Base-by-base conservation (phyloP, 1,140 invertebrate species). In the Oscheius sp. region DNA sequence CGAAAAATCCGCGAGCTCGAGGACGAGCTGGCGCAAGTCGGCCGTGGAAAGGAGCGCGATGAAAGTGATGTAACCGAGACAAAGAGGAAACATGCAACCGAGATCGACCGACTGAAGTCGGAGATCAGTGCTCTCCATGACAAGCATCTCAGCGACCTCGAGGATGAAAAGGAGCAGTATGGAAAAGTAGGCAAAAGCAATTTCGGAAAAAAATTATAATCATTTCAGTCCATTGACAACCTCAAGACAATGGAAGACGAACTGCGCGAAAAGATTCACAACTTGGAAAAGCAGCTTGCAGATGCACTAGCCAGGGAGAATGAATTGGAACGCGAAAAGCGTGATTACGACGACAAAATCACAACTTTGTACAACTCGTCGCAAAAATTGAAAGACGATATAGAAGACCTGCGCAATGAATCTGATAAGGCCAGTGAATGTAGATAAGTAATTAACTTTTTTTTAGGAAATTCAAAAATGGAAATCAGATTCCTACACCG, bases 391-490 rank as follows among this genome's bases (percentile, higher is more conserved):
- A 70, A 74, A 23, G 82, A 83, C 58, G 82, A 84, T 66, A 63
- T 82, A 55, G 81, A 83, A 61, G 82, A 83, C 36, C 55, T 74
- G 23, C 71, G 79, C 31, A 84, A 38, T 31, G 79, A 82, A 32
- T 45, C 81, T 18, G 82, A 83, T 31, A 84, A 84, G 66, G 62
- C 45, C 10, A 68, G 29, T n/a, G 62, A 36, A 45, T 32, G 31
- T 35, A 73, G 18, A 49, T 36, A 26, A 29, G 23, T 7, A 68
- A n/a, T 1, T 63, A 2, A 23, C 31, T 29, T 36, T 68, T 26
- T 35, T 63, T 49, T 4, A 77, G 77, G 81, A 83, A 74, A 76
- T 83, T 18, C 82, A 83, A 77, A 84, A 81, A 49, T 84, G 82
- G 82, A 83, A 83, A 64, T 80, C 77, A n/a, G 82, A 83, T 31